Percentiles rank a stretch among this genome's conserved stretches.
phyloP scores from a whole-genome alignment of 2,888 invertebrate species.

The Apodemia zela region DNA sequence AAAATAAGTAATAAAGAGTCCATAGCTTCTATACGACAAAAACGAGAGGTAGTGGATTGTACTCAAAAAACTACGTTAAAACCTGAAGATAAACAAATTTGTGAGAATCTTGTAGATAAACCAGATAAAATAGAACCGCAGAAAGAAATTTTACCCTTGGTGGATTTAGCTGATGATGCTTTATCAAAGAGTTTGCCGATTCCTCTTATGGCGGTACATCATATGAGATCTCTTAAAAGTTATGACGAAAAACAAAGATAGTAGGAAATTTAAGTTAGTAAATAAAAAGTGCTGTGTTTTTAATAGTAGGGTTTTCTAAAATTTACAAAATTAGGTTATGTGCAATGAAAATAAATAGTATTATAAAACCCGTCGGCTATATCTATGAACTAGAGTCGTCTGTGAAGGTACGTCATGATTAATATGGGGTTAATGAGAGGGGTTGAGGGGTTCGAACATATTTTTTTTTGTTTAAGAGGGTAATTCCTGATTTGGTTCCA shows the following conservation, averaged over 20 bases:
- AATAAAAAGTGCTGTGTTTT: background rate
- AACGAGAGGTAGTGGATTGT: constrained; percentile 60
- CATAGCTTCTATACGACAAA: constrained; percentile 31
- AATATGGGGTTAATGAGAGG: no score
- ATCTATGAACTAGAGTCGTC: no score
- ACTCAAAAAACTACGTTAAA: constrained; percentile 45
- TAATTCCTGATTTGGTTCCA: no score
- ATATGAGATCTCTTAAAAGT: constrained; percentile 60
- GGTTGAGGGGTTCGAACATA: no score
- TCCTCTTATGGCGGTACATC: constrained; percentile 44
- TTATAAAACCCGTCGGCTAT: no score
- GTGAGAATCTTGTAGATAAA: constrained; percentile 42
- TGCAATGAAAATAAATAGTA: no score
- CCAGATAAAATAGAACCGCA: constrained; percentile 27
- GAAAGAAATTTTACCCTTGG: constrained; percentile 41
- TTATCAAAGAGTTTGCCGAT: constrained; percentile 48
- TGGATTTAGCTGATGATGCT: constrained; percentile 45
- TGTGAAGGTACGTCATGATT: no score
- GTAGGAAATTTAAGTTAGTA: background rate
- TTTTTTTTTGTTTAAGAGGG: no score
- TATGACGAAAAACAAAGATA: constrained; percentile 44
- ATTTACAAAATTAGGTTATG: background rate
- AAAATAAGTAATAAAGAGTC: constrained; percentile 17
- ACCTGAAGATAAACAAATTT: constrained; percentile 53
- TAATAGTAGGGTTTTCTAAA: background rate